Base-by-base conservation (phyloP, 2,888 invertebrate species). In the Erpobdella octoculata region DNA sequence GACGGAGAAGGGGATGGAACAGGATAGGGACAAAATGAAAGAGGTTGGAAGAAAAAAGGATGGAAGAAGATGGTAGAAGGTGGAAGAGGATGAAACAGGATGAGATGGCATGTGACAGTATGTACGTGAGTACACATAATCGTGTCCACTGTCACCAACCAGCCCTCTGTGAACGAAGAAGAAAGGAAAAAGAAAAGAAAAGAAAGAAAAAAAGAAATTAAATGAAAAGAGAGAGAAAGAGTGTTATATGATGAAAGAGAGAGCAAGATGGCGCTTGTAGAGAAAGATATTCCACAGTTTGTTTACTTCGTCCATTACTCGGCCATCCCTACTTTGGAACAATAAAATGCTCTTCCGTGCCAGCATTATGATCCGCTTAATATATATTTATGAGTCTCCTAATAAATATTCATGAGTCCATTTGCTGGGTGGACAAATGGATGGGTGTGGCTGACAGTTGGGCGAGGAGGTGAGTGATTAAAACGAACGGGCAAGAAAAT, bases 351-450 rank as follows among this genome's bases (percentile, higher is more conserved):
- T 21, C 53, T 53, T 53, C 28, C 53, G 53, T 53, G 53, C 28
- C 53, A 28, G 28, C 53, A 53, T 53, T 53, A 53, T 53, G 53
- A 53, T 53, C 28, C 28, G 53, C 53, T 53, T 53, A 53, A 53
- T 53, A 53, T 18, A 53, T 53, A 53, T 53, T 53, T 53, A 53
- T 53, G 53, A 53, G 53, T 53, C 53, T 53, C 21, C 53, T 53
- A 53, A 53, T 53, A 53, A 53, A 53, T 53, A 53, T 53, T 53
- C 53, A 53, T 53, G 53, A 53, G n/a, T 28, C 21, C 21, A 53
- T 53, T 53, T 53, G 28, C 53, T 53, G 21, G 8, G 15, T 28
- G 53, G n/a, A 21, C 53, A 53, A 53, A 53, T 53, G 21, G 53
- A 21, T 53, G 21, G 53, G 53, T 28, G 53, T 53, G 53, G 21